phyloP scores from a whole-genome alignment of 2,888 invertebrate species.

The Dicranocentrus wangi region DNA sequence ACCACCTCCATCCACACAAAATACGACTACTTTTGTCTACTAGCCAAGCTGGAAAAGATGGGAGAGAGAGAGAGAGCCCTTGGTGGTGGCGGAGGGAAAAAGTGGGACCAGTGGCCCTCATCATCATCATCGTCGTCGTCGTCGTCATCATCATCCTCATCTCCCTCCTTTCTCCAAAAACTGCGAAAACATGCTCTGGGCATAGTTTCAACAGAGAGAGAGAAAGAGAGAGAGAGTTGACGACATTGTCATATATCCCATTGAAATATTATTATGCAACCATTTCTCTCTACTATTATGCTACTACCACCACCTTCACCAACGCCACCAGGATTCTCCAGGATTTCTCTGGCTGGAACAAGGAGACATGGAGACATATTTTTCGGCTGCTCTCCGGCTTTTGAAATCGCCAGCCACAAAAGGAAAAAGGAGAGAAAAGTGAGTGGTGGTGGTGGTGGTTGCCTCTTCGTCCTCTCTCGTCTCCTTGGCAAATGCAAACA shows the following conservation, averaged over 20 bases:
- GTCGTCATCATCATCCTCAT: too few relatives aligned
- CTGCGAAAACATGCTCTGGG: constrained; percentile 48
- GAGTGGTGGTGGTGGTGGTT: too few relatives aligned
- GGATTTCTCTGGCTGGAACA: not conserved
- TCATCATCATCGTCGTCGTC: too few relatives aligned
- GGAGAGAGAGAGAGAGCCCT: too few relatives aligned
- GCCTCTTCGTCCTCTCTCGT: not conserved
- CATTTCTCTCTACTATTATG: not conserved
- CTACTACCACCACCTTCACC: not conserved
- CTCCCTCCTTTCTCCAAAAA: too few relatives aligned
- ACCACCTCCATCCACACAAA: too few relatives aligned
- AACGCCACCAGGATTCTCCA: not conserved
- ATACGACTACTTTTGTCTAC: too few relatives aligned
- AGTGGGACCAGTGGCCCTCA: constrained; percentile 7
- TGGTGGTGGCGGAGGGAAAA: too few relatives aligned
- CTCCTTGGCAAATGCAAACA: not conserved
- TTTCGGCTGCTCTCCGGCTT: not conserved
- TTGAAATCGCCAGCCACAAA: too few relatives aligned
- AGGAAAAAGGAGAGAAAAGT: too few relatives aligned
- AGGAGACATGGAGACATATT: not conserved
- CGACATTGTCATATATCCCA: constrained; percentile 26
- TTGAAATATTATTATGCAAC: constrained; percentile 14
- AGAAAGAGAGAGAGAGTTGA: too few relatives aligned
- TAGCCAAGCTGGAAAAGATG: too few relatives aligned
- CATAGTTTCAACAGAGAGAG: constrained; percentile 53